phyloP scores from a whole-genome alignment of 2,888 invertebrate genomes.

The Chrysotoxum bicinctum region DNA sequence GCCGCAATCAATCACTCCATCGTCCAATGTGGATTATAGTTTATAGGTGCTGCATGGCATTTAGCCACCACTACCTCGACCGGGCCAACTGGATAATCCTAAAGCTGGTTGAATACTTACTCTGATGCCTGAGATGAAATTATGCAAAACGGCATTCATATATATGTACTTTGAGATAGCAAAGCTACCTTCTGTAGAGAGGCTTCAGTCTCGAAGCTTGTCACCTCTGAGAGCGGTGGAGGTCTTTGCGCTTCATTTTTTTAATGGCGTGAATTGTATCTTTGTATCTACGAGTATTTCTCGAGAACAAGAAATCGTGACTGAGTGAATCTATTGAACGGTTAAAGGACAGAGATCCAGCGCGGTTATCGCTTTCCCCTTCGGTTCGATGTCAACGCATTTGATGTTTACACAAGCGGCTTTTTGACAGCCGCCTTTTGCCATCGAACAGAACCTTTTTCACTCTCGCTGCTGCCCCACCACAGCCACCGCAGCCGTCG shows the following conservation, averaged over 20 bases:
- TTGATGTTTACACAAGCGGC: constrained; percentile 72
- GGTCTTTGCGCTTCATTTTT: constrained; percentile 49
- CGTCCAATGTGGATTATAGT: constrained; percentile 57
- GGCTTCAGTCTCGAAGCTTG: constrained; percentile 31
- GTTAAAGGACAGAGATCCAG: neutral
- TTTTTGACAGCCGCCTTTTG: constrained; percentile 70
- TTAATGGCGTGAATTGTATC: constrained; percentile 70
- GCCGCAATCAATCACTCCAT: constrained; percentile 70
- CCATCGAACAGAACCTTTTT: constrained; percentile 64
- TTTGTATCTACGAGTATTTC: constrained; percentile 30
- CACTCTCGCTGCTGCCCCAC: constrained; percentile 20
- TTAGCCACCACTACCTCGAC: constrained; percentile 34
- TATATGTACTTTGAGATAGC: neutral
- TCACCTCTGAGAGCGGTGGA: constrained; percentile 28
- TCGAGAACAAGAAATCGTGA: constrained; percentile 68
- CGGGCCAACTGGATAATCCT: constrained; percentile 48
- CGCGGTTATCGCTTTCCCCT: constrained; percentile 66
- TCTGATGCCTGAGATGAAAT: constrained; percentile 17
- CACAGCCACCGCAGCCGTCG: too few species aligned
- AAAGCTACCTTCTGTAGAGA: neutral
- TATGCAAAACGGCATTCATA: constrained; percentile 66
- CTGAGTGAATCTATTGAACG: constrained; percentile 42
- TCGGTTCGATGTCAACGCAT: constrained; percentile 72
- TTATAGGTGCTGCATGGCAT: constrained; percentile 41
- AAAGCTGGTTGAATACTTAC: neutral